Evolutionary conservation across 2,113 vertebrate genomes (phyloP).

Genomic region (Sapayoa aenigma): DNA sequence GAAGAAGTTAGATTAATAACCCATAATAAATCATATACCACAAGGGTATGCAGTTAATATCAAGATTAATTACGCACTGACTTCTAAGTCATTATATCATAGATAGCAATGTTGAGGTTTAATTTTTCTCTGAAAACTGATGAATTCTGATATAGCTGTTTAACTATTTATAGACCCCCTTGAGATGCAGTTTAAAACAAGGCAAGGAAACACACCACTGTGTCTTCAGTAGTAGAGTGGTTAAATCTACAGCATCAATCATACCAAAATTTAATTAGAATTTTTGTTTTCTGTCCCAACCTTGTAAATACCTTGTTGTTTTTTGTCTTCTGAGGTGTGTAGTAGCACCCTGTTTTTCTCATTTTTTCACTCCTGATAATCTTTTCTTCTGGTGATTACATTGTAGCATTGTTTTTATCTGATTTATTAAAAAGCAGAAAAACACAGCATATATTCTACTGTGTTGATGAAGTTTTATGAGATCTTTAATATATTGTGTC

Average conservation of each 20-base stretch:
- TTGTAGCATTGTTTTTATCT: background rate
- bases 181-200: background rate
- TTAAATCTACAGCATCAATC: background rate
- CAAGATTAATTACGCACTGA: conserved; percentile 49
- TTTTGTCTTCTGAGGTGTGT: background rate
- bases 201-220: background rate
- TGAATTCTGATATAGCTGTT: conserved; percentile 23
- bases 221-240: background rate
- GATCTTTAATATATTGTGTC: background rate
- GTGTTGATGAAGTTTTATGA: conserved; percentile 7
- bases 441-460: background rate
- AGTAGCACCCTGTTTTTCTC: background rate
- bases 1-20: conserved; percentile 40
- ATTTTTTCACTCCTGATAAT: background rate
- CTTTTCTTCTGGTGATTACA: background rate
- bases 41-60: background rate
- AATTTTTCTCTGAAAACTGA: conserved; percentile 7
- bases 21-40: conserved; percentile 44
- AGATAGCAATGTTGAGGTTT: background rate
- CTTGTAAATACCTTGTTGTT: background rate
- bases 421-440: conserved; percentile 23
- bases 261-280: background rate
- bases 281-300: background rate
- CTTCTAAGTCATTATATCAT: conserved; percentile 18
- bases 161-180: conserved; percentile 48